Percentiles rank a stretch among this genome's conserved stretches.
phyloP scores from a whole-genome alignment of 2,888 invertebrate species.

The Spialia ferax region DNA sequence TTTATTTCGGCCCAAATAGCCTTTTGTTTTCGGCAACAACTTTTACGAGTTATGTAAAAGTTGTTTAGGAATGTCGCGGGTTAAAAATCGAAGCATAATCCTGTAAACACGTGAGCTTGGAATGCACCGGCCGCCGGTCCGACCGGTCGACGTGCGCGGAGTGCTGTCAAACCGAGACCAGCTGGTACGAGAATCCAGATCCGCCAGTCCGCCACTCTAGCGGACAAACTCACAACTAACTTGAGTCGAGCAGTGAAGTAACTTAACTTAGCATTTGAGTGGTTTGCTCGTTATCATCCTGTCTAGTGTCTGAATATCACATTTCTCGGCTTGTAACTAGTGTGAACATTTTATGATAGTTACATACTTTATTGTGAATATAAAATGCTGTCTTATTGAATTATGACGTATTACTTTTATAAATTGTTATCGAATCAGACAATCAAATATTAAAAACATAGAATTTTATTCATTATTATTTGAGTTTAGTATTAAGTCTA shows the following conservation, averaged over 20 bases:
- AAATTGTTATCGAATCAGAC: too few relatives aligned
- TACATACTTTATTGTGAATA: not conserved
- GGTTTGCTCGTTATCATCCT: conserved; percentile 2
- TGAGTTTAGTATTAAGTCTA: too few relatives aligned
- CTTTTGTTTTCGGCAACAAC: conserved; percentile 48
- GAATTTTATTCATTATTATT: too few relatives aligned
- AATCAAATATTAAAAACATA: too few relatives aligned
- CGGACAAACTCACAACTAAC: conserved; percentile 77
- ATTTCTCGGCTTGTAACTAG: not conserved
- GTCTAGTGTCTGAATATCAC: not conserved
- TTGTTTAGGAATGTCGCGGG: conserved; percentile 62
- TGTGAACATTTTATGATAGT: not conserved
- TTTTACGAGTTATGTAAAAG: conserved; percentile 66
- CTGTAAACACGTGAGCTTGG: conserved; percentile 67
- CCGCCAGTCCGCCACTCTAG: conserved; percentile 74
- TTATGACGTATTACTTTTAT: too few relatives aligned
- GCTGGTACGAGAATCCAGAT: conserved; percentile 72
- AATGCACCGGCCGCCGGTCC: conserved; percentile 61
- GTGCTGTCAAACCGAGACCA: conserved; percentile 70
- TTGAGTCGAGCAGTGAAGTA: conserved; percentile 54
- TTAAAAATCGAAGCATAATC: conserved; percentile 66
- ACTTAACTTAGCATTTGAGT: conserved; percentile 52
- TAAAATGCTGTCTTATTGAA: too few relatives aligned
- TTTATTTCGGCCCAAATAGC: conserved; percentile 39
- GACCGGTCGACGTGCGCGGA: conserved; percentile 68